phyloP scores from a whole-genome alignment of 2,797 vertebrate species.

The Squalus acanthias region DNA sequence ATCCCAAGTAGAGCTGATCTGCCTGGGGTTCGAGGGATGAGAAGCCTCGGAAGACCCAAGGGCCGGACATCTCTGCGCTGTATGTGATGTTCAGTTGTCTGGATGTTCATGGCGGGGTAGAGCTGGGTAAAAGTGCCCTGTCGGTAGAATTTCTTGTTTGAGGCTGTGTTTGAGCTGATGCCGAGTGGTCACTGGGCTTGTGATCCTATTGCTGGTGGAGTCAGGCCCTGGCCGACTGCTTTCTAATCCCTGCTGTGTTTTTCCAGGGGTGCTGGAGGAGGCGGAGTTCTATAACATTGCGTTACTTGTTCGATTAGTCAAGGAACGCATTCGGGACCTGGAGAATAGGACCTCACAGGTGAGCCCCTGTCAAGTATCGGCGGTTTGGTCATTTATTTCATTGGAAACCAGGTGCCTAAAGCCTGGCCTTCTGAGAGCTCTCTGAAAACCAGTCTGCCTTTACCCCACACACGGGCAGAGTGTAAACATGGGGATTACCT shows the following conservation, averaged over 20 bases:
- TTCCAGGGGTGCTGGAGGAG: slow-evolving; percentile 28
- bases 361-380: neutral
- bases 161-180: neutral
- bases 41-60: neutral
- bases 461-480: neutral
- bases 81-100: neutral
- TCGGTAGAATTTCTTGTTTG: neutral
- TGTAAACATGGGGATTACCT: neutral
- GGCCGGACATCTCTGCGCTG: neutral
- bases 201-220: neutral
- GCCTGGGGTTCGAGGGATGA: neutral
- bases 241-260: neutral
- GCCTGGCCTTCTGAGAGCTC: neutral
- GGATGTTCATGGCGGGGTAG: neutral
- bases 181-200: no score
- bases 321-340: slow-evolving; percentile 32
- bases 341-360: slow-evolving; percentile 36
- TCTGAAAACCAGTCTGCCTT: neutral
- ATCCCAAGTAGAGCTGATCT: neutral
- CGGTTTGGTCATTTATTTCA: neutral
- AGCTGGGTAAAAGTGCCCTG: neutral
- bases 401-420: neutral
- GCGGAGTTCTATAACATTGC: slow-evolving; percentile 35
- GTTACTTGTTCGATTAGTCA: slow-evolving; percentile 32
- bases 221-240: neutral